A percentile compares a stretch with the other conserved stretches of the same genome.
These are phyloP conservation scores for Peucedramus taeniatus DNA, from an alignment of 2,113 vertebrate species.

Conservation along the genomic window DNA sequence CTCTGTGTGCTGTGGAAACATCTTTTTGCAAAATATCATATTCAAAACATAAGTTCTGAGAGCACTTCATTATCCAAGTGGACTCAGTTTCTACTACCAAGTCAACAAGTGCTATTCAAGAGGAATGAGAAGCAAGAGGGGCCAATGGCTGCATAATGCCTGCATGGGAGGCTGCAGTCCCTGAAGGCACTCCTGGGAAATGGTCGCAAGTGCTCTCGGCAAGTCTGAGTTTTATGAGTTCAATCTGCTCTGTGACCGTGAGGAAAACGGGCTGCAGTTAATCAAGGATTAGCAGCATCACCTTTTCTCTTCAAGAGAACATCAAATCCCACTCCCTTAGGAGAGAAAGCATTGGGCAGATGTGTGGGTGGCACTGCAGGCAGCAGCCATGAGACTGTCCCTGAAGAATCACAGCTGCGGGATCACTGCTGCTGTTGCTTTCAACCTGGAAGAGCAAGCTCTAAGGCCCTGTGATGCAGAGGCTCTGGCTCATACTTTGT, in stretches of 20 bases:
- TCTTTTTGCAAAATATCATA: background rate
- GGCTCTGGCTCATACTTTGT: background rate
- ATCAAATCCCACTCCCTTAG: background rate
- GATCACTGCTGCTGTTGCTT: background rate
- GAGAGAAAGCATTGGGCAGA: background rate
- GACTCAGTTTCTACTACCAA: background rate
- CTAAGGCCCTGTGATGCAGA: background rate
- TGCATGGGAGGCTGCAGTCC: background rate
- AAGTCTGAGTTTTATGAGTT: background rate
- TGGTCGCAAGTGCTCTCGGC: rapidly evolving
- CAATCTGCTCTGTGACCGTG: background rate
- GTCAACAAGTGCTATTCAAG: background rate
- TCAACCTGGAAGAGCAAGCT: background rate
- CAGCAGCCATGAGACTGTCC: background rate
- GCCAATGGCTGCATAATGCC: rapidly evolving
- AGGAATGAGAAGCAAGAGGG: background rate
- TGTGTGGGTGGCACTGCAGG: background rate
- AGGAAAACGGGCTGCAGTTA: background rate
- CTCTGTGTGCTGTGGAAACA: rapidly evolving
- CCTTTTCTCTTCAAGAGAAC: background rate
- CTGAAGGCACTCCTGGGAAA: background rate
- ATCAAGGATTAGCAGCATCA: background rate
- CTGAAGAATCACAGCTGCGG: background rate
- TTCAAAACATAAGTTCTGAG: background rate
- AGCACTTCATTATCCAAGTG: background rate